Base-by-base conservation (phyloP, 2,888 invertebrate species). In the Spialia ferax region DNA sequence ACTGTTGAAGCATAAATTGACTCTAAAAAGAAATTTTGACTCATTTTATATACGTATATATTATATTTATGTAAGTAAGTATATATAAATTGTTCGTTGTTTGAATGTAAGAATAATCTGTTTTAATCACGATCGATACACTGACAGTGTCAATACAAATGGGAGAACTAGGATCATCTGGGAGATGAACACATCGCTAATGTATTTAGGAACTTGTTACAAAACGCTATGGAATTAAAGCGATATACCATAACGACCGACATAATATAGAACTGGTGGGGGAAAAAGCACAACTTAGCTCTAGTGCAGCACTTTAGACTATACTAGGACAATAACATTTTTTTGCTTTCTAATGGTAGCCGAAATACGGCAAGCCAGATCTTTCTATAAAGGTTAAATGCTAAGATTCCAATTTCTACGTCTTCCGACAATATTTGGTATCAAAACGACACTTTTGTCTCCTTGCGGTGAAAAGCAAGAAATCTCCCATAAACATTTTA, bases 261-360 rank as follows among this genome's bases (percentile, higher is more conserved):
- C n/a, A 54, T 26, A 50, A 13, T 18, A 67, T 55, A 61, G 15
- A 48, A 45, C 48, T 61, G 15, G 55, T 35, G 62, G 7, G 73
- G 38, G 60, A 77, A 67, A 73, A 74, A 79, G 78, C 81, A 84
- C 81, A 84, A 80, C 74, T 79, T 82, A 80, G 81, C 79, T 80
- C 81, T 84, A 84, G 80, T 84, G 84, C 86, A 85, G 83, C 84
- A 89, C 82, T 85, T 86, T 91, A 91, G 92, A 91, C 91, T 92
- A 81, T 88, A 90, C 87, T 91, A 89, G 86, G 93, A 93, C 93
- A 93, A 93, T 93, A 93, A 82, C 86, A 81, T 77, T 82, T 80
- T 86, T 83, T 84, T 86, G 56, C 83, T 86, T 86, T 84, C 82
- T 75, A 76, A 75, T 80, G 81, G 79, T 79, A 81, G 52, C 66